A percentile compares a stretch with the other conserved stretches of the same genome.
phyloP scores from a whole-genome alignment of 53 echinoderm and acorn worm species.

The Actinopyga echinites region DNA sequence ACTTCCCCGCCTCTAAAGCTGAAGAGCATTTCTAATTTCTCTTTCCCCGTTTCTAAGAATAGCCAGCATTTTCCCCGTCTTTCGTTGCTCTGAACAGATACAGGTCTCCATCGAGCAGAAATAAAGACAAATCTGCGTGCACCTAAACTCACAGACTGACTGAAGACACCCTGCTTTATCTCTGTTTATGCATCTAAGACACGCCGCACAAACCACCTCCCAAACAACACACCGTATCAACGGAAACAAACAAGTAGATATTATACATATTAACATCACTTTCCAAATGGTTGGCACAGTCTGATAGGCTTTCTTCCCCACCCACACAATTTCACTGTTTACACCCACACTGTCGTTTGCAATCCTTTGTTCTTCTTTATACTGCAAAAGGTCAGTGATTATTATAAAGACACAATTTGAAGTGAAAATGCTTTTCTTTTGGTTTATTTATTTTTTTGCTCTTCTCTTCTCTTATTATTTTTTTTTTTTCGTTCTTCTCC shows the following conservation, averaged over 20 bases:
- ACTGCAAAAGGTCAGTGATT: constrained; percentile 23
- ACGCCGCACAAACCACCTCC: neutral
- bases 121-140: no score
- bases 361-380: neutral
- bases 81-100: no score
- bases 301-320: neutral
- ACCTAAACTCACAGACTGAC: no score
- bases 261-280: constrained; percentile 21
- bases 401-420: constrained; percentile 26
- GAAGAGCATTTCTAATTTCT: no score
- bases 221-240: neutral
- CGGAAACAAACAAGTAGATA: neutral
- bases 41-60: no score
- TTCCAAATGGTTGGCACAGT: neutral
- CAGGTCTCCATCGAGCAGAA: no score
- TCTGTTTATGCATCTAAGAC: neutral
- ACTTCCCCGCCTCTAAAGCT: no score
- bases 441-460: no score
- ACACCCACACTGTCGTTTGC: constrained; percentile 10
- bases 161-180: neutral
- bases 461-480: no score
- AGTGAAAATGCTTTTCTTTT: neutral
- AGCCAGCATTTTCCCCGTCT: no score
- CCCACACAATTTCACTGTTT: constrained; percentile 12
- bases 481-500: no score